These are phyloP conservation scores for Dendroctonus ponderosae DNA, from an alignment of 1,140 invertebrate species.

Conservation along the genomic window DNA sequence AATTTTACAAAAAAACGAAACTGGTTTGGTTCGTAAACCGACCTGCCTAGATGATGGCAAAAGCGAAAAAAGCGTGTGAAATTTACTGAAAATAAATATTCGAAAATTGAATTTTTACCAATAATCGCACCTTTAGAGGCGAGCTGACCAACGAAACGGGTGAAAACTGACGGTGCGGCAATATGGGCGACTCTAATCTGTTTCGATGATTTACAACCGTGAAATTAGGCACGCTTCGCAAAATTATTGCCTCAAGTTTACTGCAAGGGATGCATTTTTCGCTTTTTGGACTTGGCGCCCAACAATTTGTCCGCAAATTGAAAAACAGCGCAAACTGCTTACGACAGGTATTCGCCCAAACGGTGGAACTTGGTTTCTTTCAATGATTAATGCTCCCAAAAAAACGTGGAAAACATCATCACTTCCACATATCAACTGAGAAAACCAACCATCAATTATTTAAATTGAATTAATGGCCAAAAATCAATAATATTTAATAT, in stretches of 20 bases:
- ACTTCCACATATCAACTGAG: too few species aligned
- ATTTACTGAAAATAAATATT: not conserved
- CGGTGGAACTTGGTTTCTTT: constrained; percentile 10
- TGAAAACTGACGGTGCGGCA: constrained; percentile 21
- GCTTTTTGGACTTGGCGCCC: constrained; percentile 11
- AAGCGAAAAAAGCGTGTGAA: too few species aligned
- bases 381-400: constrained; percentile 7
- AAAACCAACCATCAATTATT: too few species aligned
- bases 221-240: constrained; percentile 29
- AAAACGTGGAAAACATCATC: not conserved
- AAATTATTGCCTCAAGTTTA: constrained; percentile 28
- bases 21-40: too few species aligned
- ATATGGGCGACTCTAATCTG: constrained; percentile 23
- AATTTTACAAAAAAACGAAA: too few species aligned
- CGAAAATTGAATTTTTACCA: constrained; percentile 1
- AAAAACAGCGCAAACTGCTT: constrained; percentile 27
- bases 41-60: too few species aligned
- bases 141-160: constrained; percentile 22
- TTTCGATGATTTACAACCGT: constrained; percentile 28
- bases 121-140: not conserved
- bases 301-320: constrained; percentile 28
- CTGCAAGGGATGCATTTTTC: constrained; percentile 30
- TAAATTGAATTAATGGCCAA: too few species aligned
- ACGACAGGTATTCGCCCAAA: constrained; percentile 19
- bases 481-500: too few species aligned